These are phyloP conservation scores for Neolamprologus variostigma DNA, from an alignment of 2,113 vertebrate species.

Conservation along the genomic window DNA sequence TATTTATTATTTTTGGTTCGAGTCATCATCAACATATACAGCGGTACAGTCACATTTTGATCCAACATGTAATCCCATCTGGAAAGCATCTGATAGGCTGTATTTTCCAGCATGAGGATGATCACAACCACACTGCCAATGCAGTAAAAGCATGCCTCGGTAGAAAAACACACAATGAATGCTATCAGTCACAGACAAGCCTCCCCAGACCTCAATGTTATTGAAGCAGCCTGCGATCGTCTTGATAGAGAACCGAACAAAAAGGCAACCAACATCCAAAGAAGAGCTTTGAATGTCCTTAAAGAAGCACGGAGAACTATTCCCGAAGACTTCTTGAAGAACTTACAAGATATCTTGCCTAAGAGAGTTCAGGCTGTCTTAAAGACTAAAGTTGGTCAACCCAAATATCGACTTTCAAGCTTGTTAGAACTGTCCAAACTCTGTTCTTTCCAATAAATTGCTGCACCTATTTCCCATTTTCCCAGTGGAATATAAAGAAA, in stretches of 20 bases:
- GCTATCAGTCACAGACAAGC: neutral
- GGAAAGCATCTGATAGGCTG: neutral
- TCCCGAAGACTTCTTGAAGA: neutral
- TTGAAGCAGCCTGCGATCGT: neutral
- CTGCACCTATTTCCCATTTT: neutral
- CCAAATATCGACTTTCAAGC: neutral
- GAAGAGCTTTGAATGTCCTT: neutral
- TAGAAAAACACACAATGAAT: neutral
- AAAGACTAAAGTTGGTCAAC: neutral
- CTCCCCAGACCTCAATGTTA: neutral
- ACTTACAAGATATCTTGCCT: neutral
- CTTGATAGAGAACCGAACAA: neutral
- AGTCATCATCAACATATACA: neutral
- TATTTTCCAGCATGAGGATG: neutral
- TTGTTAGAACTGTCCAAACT: neutral
- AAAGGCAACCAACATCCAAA: neutral
- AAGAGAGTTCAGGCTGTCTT: neutral
- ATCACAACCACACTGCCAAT: neutral
- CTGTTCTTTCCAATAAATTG: neutral
- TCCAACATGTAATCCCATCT: neutral
- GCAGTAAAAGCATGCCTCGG: neutral
- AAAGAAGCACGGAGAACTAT: neutral
- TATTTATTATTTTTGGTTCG: neutral
- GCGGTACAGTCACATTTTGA: neutral
- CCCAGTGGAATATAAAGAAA: neutral